Evolutionary conservation across 1,140 invertebrate species (phyloP), one percentile per base, ranked within the genome.

Genomic region (Plodia interpunctella): DNA sequence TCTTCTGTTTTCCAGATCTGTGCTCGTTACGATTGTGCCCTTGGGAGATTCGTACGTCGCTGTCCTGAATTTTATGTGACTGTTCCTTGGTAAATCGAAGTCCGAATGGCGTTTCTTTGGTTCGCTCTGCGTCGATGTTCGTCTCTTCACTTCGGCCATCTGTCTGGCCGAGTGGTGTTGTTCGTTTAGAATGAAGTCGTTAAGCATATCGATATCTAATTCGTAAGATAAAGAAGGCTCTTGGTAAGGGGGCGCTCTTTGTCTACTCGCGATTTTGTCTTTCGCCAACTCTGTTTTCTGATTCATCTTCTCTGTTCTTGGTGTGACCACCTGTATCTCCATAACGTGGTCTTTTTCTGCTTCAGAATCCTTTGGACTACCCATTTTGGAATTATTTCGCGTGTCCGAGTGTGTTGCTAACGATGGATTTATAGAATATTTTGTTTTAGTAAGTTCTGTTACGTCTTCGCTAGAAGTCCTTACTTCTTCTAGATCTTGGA

Each of bases 11-110:
- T 89, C 87, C 19, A 89, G 56, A 65, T 89, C 87, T 15, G 87
- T 89, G 59, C 87, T 89, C 0, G 87, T 89, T 0, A 89, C 83
- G 53, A 89, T 87, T 0, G 86, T 81, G 0, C 83, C 80, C 60
- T 88, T 89, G 19, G 83, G 81, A 62, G 83, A 82, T 87, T 92
- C 91, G 68, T 92, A 92, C 21, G 91, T 92, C 0, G 92, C 90
- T 17, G 92, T 92, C 25, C 90, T 87, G 72, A 92, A 92, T 75
- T 91, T 90, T 59, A 92, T 92, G 55, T 91, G 90, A 55, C 89
- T 89, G 74, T 90, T 91, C 63, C 88, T 77, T 44, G 89, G 90
- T 60, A 91, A 59, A 69, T 90, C 87, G 63, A 80, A 90, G 59
- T 90, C 90, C 52, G 88, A 88, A 67, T 90, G 88, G 55, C 87